Conservation (phyloP, 2,797 vertebrate genomes). For the Melopsittacus undulatus region DNA sequence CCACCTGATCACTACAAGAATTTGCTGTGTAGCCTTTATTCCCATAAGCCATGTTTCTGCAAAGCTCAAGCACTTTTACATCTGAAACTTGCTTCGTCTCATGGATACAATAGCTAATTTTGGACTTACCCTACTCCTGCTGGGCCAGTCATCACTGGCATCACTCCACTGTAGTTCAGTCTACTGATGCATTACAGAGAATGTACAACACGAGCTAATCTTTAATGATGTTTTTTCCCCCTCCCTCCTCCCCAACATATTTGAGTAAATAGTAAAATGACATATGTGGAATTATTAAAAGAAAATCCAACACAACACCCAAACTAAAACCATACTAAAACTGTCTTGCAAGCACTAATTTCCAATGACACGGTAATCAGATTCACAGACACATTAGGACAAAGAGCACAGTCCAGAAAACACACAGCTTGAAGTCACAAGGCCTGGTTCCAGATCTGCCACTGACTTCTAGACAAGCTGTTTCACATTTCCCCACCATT, state of each 20-base stretch:
- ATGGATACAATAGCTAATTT: constrained; percentile 64
- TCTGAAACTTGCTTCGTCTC: constrained; percentile 7
- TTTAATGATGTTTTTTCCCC: neutral
- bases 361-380: neutral
- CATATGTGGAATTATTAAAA: neutral
- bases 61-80: constrained; percentile 8
- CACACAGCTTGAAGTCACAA: neutral
- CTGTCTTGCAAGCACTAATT: neutral
- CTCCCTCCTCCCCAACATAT: neutral
- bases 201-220: constrained; percentile 45
- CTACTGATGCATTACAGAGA: constrained; percentile 48
- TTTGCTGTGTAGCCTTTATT: neutral
- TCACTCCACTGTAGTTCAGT: constrained; percentile 51
- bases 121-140: constrained; percentile 54
- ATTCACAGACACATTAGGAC: neutral
- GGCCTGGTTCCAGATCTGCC: neutral
- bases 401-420: neutral
- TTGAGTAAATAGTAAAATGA: neutral
- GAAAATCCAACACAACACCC: neutral
- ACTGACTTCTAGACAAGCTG: neutral
- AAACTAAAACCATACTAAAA: neutral
- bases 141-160: constrained; percentile 62
- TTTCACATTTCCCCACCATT: neutral
- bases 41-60: neutral
- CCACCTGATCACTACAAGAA: neutral